Base-by-base conservation (phyloP, 2,113 vertebrate species). In the Lepus timidus region DNA sequence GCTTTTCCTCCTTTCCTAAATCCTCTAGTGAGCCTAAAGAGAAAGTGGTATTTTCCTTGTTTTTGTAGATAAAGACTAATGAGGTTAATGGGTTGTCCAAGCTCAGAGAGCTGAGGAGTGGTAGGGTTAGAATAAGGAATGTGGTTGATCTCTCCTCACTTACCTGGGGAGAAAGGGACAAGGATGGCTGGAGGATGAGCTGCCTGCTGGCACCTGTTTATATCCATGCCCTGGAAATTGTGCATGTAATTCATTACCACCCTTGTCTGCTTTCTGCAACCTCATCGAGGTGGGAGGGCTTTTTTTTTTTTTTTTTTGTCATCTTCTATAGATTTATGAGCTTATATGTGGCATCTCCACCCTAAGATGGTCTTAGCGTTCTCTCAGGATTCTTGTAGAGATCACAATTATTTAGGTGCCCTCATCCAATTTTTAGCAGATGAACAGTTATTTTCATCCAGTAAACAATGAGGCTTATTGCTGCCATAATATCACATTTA, bases 351-450 rank as follows among this genome's bases (percentile, higher is more conserved):
- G 96, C 16, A 85, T 75, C 82, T 93, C 95, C 49, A 44, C 52
- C 90, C 0, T 65, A 91, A 4, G 23, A 39, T 29, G 90, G 82
- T 51, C 84, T 95, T 95, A 85, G 51, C 71, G 83, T 73, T 96
- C 85, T 84, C 86, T 1, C 5, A 91, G 71, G 89, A 95, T 67
- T 81, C 95, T 95, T 14, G 2, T 64, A 78, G 88, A 95, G 90
- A 90, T 90, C 88, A 91, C 75, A 91, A 92, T 67, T 92, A 94
- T 97, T 98, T 97, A 76, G 91, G 73, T 97, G 95, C 93, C 85
- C 93, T 96, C 96, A 75, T 95, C 97, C 68, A 12, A 71, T 96
- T 98, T 97, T 95, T 97, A 97, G 95, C 93, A 97, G 75, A 97
- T 91, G 95, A 97, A 85, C 91, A 95, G 19, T 44, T 80, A 87